Evolutionary conservation across 2,113 vertebrate genomes (phyloP).

Genomic region (Scomber scombrus): DNA sequence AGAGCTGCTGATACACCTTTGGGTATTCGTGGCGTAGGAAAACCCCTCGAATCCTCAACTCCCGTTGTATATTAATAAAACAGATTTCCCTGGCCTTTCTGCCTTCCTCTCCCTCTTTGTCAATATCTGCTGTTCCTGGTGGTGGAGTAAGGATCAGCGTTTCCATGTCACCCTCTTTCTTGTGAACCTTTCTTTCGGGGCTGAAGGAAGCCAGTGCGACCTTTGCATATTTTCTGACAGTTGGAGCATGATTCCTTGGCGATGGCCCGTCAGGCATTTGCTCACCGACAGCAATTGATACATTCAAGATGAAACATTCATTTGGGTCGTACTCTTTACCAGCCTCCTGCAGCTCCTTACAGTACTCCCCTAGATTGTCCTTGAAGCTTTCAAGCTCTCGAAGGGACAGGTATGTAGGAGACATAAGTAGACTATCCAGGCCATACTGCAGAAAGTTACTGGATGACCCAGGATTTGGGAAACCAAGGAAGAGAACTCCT

Average conservation of each 20-base stretch:
- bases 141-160: conserved; percentile 97
- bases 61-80: conserved; percentile 97
- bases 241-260: conserved; percentile 89
- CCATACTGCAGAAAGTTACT: conserved; percentile 95
- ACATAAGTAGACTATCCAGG: conserved; percentile 93
- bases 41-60: conserved; percentile 95
- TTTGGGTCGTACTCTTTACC: conserved; percentile 96
- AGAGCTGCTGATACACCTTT: conserved; percentile 95
- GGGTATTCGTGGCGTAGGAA: conserved; percentile 97
- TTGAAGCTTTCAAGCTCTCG: conserved; percentile 95
- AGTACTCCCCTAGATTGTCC: conserved; percentile 94
- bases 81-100: conserved; percentile 95
- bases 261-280: conserved; percentile 89
- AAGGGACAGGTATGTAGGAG: conserved; percentile 95
- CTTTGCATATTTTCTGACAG: conserved; percentile 97
- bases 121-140: conserved; percentile 92
- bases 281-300: conserved; percentile 95
- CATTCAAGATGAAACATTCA: conserved; percentile 98
- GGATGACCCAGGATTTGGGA: conserved; percentile 92
- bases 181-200: conserved; percentile 90
- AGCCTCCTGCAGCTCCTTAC: conserved; percentile 91
- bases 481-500: conserved; percentile 95
- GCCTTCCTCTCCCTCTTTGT: conserved; percentile 95
- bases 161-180: conserved; percentile 95
- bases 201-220: conserved; percentile 95